phyloP scores from a whole-genome alignment of 2,888 invertebrate genomes.

The Frankliniella fusca region DNA sequence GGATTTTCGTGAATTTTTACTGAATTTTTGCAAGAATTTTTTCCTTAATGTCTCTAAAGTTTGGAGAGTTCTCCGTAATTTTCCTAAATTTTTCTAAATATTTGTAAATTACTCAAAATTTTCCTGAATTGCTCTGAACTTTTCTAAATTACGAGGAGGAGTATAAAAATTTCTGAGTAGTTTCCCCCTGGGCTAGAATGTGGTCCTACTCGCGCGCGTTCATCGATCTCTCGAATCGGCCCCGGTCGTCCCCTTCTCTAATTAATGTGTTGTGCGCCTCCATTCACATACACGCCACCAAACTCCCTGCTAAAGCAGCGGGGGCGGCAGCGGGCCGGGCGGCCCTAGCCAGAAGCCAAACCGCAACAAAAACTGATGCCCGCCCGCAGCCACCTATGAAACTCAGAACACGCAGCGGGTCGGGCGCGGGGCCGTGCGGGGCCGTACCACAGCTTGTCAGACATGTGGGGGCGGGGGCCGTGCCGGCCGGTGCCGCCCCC shows the following conservation, averaged over 20 bases:
- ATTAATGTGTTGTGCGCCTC: background rate
- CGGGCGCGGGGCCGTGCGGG: background rate
- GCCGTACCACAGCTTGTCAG: background rate
- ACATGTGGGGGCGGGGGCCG: background rate
- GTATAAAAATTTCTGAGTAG: too few species aligned
- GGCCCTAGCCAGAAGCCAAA: too few species aligned
- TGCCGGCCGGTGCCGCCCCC: background rate
- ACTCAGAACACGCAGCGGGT: background rate
- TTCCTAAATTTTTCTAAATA: too few species aligned
- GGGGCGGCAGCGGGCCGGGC: too few species aligned
- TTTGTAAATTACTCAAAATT: too few species aligned
- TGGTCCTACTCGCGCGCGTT: background rate
- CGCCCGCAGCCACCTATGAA: slow-evolving; percentile 13
- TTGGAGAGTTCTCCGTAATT: too few species aligned
- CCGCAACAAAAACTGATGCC: background rate
- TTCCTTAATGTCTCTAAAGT: too few species aligned
- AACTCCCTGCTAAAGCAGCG: background rate
- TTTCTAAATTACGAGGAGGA: too few species aligned
- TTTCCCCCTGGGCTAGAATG: too few species aligned
- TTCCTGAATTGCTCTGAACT: too few species aligned
- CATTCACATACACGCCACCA: background rate
- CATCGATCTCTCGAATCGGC: background rate
- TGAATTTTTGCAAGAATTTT: too few species aligned
- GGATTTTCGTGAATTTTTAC: too few species aligned
- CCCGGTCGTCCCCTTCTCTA: background rate